Conservation (phyloP, 1,140 invertebrate genomes). For the Halotydeus destructor region DNA sequence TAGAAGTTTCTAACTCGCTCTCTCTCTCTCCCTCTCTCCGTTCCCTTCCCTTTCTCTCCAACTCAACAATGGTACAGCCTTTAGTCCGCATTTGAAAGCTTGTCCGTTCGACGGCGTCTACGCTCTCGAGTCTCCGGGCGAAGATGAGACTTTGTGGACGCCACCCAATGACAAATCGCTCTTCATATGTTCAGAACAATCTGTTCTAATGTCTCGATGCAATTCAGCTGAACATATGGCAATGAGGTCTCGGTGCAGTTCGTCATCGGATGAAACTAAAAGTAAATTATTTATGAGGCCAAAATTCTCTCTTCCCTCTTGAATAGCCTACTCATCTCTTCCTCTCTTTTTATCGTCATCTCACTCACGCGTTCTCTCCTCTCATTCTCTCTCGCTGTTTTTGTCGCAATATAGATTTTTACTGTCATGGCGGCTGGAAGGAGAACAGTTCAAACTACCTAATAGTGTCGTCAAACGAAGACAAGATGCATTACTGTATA, state of each 20-base stretch:
- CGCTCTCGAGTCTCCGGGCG: slow-evolving; percentile 3
- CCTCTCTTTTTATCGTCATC: slow-evolving; percentile 15
- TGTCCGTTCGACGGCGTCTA: slow-evolving; percentile 13
- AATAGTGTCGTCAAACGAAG: slow-evolving; percentile 28
- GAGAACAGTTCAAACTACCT: slow-evolving; percentile 47
- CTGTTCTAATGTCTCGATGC: not conserved
- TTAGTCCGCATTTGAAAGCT: not conserved
- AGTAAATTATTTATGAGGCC: slow-evolving; percentile 2
- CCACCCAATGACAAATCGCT: slow-evolving; percentile 1
- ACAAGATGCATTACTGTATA: slow-evolving; percentile 10
- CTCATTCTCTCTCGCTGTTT: no score
- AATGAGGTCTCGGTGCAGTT: slow-evolving; percentile 4
- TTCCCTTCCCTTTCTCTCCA: slow-evolving; percentile 7
- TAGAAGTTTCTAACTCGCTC: no score
- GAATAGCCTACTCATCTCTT: no score
- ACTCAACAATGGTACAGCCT: slow-evolving; percentile 2
- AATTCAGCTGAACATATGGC: slow-evolving; percentile 5
- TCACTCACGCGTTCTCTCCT: no score
- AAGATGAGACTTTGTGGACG: not conserved
- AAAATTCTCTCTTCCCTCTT: not conserved
- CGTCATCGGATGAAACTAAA: not conserved
- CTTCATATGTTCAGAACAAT: slow-evolving; percentile 2
- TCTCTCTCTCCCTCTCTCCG: not conserved
- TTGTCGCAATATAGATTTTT: no score
- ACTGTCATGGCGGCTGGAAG: slow-evolving; percentile 57